Evolutionary conservation across 2,888 invertebrate species (phyloP), one percentile per base, ranked within the genome.

Genomic region (Alentia gelatinosa): DNA sequence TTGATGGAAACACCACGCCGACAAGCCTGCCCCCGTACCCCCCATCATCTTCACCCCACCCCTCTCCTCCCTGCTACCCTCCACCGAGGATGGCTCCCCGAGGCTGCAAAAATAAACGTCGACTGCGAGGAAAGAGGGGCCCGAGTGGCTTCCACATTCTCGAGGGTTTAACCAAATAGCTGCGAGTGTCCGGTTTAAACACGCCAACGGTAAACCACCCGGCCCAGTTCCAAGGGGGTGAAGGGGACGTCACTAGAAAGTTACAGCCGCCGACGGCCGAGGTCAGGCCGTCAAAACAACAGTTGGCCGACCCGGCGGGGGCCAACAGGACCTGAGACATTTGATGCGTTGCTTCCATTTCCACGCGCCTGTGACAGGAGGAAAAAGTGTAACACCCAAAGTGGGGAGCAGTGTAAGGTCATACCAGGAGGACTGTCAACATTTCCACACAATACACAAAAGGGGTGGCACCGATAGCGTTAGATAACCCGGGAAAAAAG

Each of bases 121-220:
- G 26, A 26, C 23, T 9, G 42, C 26, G 47, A 30, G 47, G 47
- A 86, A 47, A 39, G 40, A 39, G 83, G 42, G 39, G 86, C 15
- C 50, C 47, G 86, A 86, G 86, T 86, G 86, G 47, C 50, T 50
- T 86, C 42, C 50, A 50, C 86, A 86, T 86, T 86, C 86, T 86
- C 42, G 30, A 86, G 83, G n/a, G 86, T 86, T 86, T 86, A 86
- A 50, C 86, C 42, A 86, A 86, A 86, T 86, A 86, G 42, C 86
- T 86, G 47, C 42, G 50, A 86, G 86, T 86, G 86, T 86, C 86
- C 42, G 50, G 30, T 86, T 86, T 86, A 86, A 86, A 86, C 86
- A 86, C n/a, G 35, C 26, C 19, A 30, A 4, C 47, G 19, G 50
- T 42, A 86, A 86, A 47, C 79, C 23, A 79, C 35, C 79, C 79